These are phyloP conservation scores for Synanthedon vespiformis DNA, from an alignment of 2,888 invertebrate species.

Conservation along the genomic window DNA sequence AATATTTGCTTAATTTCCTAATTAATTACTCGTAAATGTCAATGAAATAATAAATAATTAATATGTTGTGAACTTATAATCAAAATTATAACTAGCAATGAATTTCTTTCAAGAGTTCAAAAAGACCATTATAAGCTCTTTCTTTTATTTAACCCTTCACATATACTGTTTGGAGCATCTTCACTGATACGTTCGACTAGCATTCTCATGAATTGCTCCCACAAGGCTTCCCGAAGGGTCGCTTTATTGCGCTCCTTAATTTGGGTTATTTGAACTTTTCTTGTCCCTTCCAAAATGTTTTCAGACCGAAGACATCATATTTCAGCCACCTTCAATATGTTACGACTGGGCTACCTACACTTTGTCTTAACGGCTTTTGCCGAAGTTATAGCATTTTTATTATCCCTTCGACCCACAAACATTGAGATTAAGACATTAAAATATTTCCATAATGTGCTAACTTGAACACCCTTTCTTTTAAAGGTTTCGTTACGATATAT, in stretches of 20 bases:
- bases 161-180: slow-evolving; percentile 36
- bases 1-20: too few relatives aligned
- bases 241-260: slow-evolving; percentile 54
- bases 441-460: too few relatives aligned
- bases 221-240: slow-evolving; percentile 49
- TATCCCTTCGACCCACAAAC: background rate
- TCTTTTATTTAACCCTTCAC: slow-evolving; percentile 36
- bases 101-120: too few relatives aligned
- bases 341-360: slow-evolving; percentile 5
- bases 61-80: too few relatives aligned
- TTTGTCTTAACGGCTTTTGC: slow-evolving; percentile 17
- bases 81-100: too few relatives aligned
- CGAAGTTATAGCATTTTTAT: slow-evolving; percentile 24
- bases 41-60: too few relatives aligned
- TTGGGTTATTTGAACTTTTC: slow-evolving; percentile 55
- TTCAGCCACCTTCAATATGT: slow-evolving; percentile 21
- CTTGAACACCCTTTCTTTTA: too few relatives aligned
- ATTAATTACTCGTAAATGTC: too few relatives aligned
- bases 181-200: slow-evolving; percentile 37
- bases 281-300: slow-evolving; percentile 39
- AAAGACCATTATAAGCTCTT: slow-evolving; percentile 14
- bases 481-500: too few relatives aligned
- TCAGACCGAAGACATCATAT: slow-evolving; percentile 30
- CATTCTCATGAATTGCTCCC: slow-evolving; percentile 54
- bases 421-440: too few relatives aligned